Conservation (phyloP, 1,140 invertebrate species). For the Pygmarrhopalites habei region DNA sequence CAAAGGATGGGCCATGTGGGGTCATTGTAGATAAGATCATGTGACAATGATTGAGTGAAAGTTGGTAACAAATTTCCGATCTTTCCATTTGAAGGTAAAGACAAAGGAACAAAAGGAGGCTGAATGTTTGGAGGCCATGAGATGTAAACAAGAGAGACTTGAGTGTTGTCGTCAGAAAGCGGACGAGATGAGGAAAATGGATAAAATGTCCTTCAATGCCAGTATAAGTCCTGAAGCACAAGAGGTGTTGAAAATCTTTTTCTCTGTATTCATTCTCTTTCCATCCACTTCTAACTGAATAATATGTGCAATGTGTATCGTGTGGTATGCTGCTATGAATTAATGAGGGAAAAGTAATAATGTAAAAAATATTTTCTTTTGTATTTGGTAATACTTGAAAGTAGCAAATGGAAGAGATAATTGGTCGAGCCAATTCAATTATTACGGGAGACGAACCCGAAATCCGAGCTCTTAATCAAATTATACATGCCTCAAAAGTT, state of each 20-base stretch:
- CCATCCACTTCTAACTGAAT: too few species aligned
- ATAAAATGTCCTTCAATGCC: constrained; percentile 22
- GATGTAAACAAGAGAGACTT: constrained; percentile 5
- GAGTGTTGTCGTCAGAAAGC: constrained; percentile 18
- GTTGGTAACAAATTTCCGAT: neutral
- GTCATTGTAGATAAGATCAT: neutral
- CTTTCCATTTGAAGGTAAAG: constrained; percentile 7
- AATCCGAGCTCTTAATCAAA: constrained; percentile 29
- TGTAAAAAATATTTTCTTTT: too few species aligned
- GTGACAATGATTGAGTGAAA: neutral
- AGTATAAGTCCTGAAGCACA: constrained; percentile 33
- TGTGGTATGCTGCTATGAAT: too few species aligned
- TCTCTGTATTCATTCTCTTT: too few species aligned
- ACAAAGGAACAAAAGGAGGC: constrained; percentile 26
- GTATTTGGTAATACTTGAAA: too few species aligned
- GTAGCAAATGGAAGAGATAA: constrained; percentile 29
- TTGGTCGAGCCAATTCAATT: constrained; percentile 29
- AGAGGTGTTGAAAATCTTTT: constrained; percentile 24
- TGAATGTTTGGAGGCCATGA: neutral
- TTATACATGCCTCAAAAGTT: constrained; percentile 33
- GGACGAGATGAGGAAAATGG: constrained; percentile 32
- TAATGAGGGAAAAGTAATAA: too few species aligned
- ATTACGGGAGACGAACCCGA: constrained; percentile 33
- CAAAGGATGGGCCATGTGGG: constrained; percentile 15
- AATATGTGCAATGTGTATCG: too few species aligned